Percentiles rank a stretch among this genome's conserved stretches.
Conservation (phyloP, 2,113 vertebrate genomes). For the Dendrocopos noguchii region DNA sequence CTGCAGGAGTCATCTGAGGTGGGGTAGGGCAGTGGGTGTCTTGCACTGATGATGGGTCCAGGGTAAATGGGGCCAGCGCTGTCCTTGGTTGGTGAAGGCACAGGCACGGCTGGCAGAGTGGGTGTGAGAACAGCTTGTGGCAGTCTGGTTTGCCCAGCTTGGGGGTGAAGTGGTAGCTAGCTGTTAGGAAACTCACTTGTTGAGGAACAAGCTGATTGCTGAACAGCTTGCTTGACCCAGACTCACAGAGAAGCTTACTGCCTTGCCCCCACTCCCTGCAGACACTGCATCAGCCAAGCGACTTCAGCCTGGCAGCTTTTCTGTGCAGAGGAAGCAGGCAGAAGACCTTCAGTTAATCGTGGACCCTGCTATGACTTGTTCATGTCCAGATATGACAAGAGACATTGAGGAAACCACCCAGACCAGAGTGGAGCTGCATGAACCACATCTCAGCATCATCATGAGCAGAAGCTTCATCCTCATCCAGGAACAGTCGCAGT, state of each 20-base stretch:
- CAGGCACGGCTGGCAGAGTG: rapidly evolving
- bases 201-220: neutral
- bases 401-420: neutral
- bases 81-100: neutral
- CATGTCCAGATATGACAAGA: neutral
- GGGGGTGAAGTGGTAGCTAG: neutral
- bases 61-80: rapidly evolving
- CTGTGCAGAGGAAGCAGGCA: neutral
- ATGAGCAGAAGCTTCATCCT: neutral
- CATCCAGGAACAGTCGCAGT: neutral
- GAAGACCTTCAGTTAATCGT: neutral
- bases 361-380: neutral
- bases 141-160: neutral
- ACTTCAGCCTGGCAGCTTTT: neutral
- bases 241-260: neutral
- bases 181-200: neutral
- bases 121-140: neutral
- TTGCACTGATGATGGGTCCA: rapidly evolving
- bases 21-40: rapidly evolving
- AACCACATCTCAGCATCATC: neutral
- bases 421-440: neutral
- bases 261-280: neutral
- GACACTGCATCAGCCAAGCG: neutral
- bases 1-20: neutral
- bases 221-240: neutral